Evolutionary conservation across 2,888 invertebrate species (phyloP), one percentile per base, ranked within the genome.

Genomic region (Epinotia demarniana): DNA sequence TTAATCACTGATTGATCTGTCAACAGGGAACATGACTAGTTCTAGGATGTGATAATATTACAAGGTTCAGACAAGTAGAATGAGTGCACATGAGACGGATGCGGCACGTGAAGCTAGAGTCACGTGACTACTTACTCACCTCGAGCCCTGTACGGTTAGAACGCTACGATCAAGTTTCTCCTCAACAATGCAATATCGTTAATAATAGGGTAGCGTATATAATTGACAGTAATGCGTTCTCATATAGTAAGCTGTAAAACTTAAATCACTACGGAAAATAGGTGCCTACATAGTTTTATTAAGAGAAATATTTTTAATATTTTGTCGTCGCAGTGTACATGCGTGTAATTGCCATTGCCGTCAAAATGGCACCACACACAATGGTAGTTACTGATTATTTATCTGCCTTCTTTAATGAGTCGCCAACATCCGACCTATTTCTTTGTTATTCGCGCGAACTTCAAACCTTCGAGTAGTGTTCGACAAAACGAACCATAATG

Each of bases 131-230:
- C 19, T 66, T 39, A 67, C 19, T 66, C 19, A 67, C 33, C 67
- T 67, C 55, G 55, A 58, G 58, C 23, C 43, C 2, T 60, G 69
- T 69, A n/a, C 69, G 46, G 23, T 43, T 58, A 69, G 23, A 43
- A 43, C 16, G 58, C 46, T 46, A 18, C 46, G 58, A 69, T 69
- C 69, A 69, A 69, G 43, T 69, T 58, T 19, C 23, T 11, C 58
- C 23, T 46, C 19, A 60, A 69, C 6, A 46, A 46, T 16, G 43
- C 43, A 19, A n/a, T 57, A 55, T 18, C n/a, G 57, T 46, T 68
- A 49, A 49, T 27, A 49, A 23, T 66, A 66, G 23, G 27, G 46
- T 49, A 49, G 46, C 46, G 46, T 13, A 49, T 49, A 13, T 49
- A 49, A 13, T 13, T 16, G 16, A 16, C 2, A 49, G 16, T n/a